Conservation (phyloP, 2,888 invertebrate genomes). For the Acrocyrtus sp. region DNA sequence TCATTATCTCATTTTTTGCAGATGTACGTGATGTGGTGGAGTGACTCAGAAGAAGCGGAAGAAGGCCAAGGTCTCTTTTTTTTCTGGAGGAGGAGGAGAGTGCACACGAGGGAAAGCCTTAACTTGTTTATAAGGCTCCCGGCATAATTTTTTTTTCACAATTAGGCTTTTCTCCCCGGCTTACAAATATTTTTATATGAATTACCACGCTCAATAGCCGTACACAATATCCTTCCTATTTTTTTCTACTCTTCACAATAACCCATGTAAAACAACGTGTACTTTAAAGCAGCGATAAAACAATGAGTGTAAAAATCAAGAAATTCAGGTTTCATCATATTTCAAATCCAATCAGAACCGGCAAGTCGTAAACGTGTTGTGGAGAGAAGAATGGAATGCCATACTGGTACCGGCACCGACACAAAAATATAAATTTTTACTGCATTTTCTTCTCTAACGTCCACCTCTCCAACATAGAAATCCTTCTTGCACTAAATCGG, state of each 20-base stretch:
- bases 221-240: neutral
- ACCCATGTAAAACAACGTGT: constrained; percentile 19
- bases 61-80: constrained; percentile 47
- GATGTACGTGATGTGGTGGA: constrained; percentile 1
- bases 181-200: neutral
- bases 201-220: no score
- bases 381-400: neutral
- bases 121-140: constrained; percentile 31
- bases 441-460: constrained; percentile 33
- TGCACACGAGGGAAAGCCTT: neutral
- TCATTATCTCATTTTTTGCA: neutral
- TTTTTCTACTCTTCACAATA: constrained; percentile 4
- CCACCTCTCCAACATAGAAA: constrained; percentile 6
- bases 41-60: constrained; percentile 26
- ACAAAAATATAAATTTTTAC: no score
- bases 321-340: constrained; percentile 41
- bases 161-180: constrained; percentile 31
- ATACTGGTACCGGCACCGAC: constrained; percentile 49
- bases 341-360: constrained; percentile 4
- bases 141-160: constrained; percentile 12
- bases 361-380: constrained; percentile 4
- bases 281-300: neutral
- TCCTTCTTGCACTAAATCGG: neutral
- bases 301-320: constrained; percentile 37
- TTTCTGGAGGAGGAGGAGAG: constrained; percentile 3